Evolutionary conservation across 2,888 invertebrate genomes (phyloP), one percentile per base, ranked within the genome.

Genomic region (Shargacucullia verbasci): DNA sequence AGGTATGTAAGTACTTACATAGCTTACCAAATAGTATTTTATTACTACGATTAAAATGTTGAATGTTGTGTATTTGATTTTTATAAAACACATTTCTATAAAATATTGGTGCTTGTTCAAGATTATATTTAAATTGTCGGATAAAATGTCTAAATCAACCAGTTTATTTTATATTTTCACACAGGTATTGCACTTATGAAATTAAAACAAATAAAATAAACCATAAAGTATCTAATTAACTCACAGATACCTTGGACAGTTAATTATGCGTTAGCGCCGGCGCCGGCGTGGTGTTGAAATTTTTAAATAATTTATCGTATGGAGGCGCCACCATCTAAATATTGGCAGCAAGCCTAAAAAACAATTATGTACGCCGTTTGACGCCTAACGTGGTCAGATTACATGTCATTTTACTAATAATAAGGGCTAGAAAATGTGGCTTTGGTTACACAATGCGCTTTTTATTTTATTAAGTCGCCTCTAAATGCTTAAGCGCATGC

Each of bases 301-400:
- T 43, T 61, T 64, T 66, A 55, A 73, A 72, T 73, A 65, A 68
- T 71, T 63, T 73, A 69, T 63, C 52, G 48, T 10, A 49, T 13
- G 40, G 37, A 45, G 70, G 71, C 75, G 76, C 71, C 77, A 67
- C 61, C 15, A 29, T 50, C 66, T 58, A 62, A 73, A 70, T 69
- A 59, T 75, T 80, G 81, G 79, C 81, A 76, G 10, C 6, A 25
- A 31, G 80, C 79, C 79, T 76, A 77, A 81, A 80, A 76, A 68
- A 58, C 73, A 67, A 77, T 80, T 72, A 63, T 39, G 59, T 49
- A 35, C 38, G 43, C 56, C 31, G 63, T 58, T 73, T 54, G 49
- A 59, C 31, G 45, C 43, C 40, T 44, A 69, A 62, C 45, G 70
- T 48, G 15, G 13, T 33, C 43, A 52, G 50, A 65, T 70, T 43